Evolutionary conservation across 92 coral and sea anemone species (phyloP).

Genomic region (Meandrina meandrites): DNA sequence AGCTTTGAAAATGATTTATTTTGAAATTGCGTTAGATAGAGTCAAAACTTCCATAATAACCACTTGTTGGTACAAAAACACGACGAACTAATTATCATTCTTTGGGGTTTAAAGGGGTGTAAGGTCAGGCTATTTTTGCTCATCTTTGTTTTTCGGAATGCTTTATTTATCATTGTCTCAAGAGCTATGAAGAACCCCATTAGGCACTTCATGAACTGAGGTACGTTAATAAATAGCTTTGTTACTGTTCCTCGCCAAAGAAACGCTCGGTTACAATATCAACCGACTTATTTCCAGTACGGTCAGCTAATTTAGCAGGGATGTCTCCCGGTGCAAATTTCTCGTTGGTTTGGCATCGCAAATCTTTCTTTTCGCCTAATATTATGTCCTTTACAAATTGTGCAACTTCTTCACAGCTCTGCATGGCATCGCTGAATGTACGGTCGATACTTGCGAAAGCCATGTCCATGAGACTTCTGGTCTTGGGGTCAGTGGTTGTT

Average conservation of each 20-base stretch:
- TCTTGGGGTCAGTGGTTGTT: slow-evolving; percentile 70
- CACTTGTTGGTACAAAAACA: not conserved
- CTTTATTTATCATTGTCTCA: not conserved
- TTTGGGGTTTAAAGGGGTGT: not conserved
- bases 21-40: too few species aligned
- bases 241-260: not conserved
- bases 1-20: too few species aligned
- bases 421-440: slow-evolving; percentile 55
- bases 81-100: not conserved
- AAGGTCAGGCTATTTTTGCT: not conserved
- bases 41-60: not conserved
- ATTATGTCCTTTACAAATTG: slow-evolving; percentile 69
- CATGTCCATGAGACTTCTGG: slow-evolving; percentile 47
- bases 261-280: slow-evolving; percentile 3
- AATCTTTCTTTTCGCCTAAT: slow-evolving; percentile 70
- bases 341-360: slow-evolving; percentile 83
- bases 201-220: not conserved
- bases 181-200: not conserved
- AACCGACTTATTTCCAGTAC: slow-evolving; percentile 24
- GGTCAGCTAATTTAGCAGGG: slow-evolving; percentile 33
- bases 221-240: not conserved
- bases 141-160: not conserved
- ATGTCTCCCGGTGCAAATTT: slow-evolving; percentile 15
- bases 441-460: slow-evolving; percentile 35
- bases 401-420: slow-evolving; percentile 62